phyloP scores from a whole-genome alignment of 2,888 invertebrate genomes.

The Barypeithes pellucidus region DNA sequence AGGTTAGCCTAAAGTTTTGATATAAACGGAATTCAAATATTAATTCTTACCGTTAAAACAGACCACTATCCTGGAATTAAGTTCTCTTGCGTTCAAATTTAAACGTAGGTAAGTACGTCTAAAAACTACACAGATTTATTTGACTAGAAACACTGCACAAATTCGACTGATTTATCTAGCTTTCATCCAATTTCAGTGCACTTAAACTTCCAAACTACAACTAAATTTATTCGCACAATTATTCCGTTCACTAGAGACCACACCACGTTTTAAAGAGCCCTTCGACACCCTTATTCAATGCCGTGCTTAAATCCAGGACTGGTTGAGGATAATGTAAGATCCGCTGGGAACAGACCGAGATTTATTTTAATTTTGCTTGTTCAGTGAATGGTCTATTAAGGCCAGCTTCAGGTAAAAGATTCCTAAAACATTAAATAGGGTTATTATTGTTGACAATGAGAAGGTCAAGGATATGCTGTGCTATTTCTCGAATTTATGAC shows the following conservation, averaged over 20 bases:
- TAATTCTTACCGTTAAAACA: not conserved
- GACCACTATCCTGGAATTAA: not conserved
- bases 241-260: constrained; percentile 13
- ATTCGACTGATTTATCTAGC: not conserved
- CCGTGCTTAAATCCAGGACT: constrained; percentile 19
- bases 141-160: not conserved
- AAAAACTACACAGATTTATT: not conserved
- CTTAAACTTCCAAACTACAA: constrained; percentile 23
- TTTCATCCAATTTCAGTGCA: constrained; percentile 7
- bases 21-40: too few species aligned
- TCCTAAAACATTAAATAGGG: not conserved
- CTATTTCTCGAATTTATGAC: not conserved
- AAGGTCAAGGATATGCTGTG: not conserved
- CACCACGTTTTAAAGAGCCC: constrained; percentile 24
- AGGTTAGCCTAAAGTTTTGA: too few species aligned
- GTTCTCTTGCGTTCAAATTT: constrained; percentile 6
- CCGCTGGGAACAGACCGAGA: constrained; percentile 11
- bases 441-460: not conserved
- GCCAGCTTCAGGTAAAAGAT: constrained; percentile 6
- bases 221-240: constrained; percentile 26
- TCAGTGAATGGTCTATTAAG: constrained; percentile 25
- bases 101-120: not conserved
- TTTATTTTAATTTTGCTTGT: constrained; percentile 20
- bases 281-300: constrained; percentile 22
- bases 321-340: constrained; percentile 24